These are phyloP conservation scores for Thereva unica DNA, from an alignment of 2,888 invertebrate species.

Conservation along the genomic window DNA sequence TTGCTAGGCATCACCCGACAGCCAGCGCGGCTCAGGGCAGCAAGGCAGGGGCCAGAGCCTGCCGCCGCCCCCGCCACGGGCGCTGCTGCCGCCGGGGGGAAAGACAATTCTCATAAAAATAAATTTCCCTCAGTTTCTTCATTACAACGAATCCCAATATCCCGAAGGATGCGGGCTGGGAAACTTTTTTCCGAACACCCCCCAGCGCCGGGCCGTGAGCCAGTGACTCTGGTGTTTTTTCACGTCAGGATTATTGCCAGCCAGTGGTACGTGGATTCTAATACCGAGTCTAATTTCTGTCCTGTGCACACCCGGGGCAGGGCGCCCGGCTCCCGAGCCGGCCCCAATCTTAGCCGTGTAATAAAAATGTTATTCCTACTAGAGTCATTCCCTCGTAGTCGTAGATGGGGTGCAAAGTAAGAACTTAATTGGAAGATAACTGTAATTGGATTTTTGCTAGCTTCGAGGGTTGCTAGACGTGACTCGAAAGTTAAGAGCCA, in stretches of 20 bases:
- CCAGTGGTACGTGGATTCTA: constrained; percentile 22
- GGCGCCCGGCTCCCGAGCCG: background rate
- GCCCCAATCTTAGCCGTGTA: constrained; percentile 1
- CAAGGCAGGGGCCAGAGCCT: background rate
- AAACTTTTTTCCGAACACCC: constrained; percentile 13
- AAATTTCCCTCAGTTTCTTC: constrained; percentile 30
- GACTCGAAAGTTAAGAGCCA: constrained; percentile 40
- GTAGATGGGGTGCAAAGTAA: constrained; percentile 41
- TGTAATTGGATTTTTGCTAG: constrained; percentile 42
- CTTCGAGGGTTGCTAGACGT: constrained; percentile 37
- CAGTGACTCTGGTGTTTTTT: constrained; percentile 22
- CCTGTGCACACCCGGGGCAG: background rate
- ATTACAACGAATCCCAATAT: constrained; percentile 25
- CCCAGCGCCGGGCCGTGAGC: constrained; percentile 4
- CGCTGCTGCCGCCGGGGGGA: background rate
- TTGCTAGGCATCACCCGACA: constrained; percentile 4
- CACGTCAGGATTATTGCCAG: constrained; percentile 23
- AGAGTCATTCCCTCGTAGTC: constrained; percentile 33
- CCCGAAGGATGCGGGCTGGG: constrained; percentile 2
- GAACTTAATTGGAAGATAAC: constrained; percentile 43
- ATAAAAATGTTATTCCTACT: constrained; percentile 35
- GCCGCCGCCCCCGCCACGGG: too few species aligned
- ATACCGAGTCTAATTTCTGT: constrained; percentile 9
- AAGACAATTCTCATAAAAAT: constrained; percentile 21
- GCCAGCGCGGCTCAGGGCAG: background rate